Conservation (phyloP, 2,113 vertebrate species). For the Lathamus discolor region DNA sequence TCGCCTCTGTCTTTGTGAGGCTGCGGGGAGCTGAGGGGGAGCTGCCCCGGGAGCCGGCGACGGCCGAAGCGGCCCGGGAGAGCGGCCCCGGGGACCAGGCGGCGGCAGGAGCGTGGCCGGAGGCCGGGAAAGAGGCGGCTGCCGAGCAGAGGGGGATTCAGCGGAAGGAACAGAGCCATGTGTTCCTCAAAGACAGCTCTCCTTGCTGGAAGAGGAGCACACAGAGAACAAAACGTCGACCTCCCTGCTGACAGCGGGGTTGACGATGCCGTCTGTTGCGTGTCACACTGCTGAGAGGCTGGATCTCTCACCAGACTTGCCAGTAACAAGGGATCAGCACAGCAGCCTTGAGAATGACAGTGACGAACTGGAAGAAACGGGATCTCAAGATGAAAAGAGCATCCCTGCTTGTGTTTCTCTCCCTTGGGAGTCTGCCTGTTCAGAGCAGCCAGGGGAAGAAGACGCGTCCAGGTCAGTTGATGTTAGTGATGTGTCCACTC, state of each 20-base stretch:
- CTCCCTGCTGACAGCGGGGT: neutral
- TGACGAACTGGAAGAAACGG: conserved; percentile 41
- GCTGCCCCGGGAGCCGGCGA: no score
- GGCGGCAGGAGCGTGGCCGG: no score
- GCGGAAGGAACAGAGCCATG: neutral
- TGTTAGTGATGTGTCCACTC: neutral
- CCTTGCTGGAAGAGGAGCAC: neutral
- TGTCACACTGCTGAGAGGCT: neutral
- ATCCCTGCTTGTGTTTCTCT: neutral
- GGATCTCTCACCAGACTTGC: neutral
- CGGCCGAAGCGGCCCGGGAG: no score
- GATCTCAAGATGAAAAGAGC: neutral
- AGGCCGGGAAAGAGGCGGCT: no score
- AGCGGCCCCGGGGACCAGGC: no score
- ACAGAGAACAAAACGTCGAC: neutral
- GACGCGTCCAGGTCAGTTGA: neutral
- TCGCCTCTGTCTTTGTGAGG: no score
- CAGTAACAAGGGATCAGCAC: neutral
- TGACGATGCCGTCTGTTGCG: neutral
- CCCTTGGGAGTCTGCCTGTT: neutral
- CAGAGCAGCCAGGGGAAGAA: neutral
- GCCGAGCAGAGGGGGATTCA: neutral
- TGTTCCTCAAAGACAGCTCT: neutral
- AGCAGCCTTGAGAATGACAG: conserved; percentile 27
- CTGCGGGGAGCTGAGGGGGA: no score